Percentiles rank a stretch among this genome's conserved stretches.
phyloP scores from a whole-genome alignment of 2,888 invertebrate genomes.

The Apodemia mormo region DNA sequence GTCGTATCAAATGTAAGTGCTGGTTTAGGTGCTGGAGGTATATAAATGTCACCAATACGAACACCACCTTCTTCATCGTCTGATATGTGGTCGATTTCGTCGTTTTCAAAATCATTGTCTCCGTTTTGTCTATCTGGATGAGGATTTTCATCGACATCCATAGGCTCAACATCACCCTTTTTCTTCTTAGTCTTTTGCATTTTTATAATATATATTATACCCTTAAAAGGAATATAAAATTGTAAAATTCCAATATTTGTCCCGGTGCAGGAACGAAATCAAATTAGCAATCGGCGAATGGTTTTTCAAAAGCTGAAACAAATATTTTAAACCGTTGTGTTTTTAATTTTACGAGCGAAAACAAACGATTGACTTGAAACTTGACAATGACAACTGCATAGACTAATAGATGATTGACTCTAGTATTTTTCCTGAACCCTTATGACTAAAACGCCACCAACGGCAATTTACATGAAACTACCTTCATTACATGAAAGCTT shows the following conservation, averaged over 20 bases:
- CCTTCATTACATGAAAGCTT: too few relatives aligned
- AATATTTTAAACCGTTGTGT: not conserved
- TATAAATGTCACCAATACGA: slow-evolving; percentile 90
- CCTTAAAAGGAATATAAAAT: not conserved
- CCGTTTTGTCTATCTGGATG: slow-evolving; percentile 41
- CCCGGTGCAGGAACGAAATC: not conserved
- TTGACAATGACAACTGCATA: too few relatives aligned
- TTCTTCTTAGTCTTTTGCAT: slow-evolving; percentile 60
- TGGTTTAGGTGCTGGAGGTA: slow-evolving; percentile 88
- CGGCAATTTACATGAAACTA: too few relatives aligned
- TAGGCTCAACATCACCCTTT: slow-evolving; percentile 56
- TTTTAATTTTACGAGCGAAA: slow-evolving; percentile 18
- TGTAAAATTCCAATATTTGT: not conserved
- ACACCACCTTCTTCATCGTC: slow-evolving; percentile 87
- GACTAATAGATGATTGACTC: too few relatives aligned
- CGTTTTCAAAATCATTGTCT: slow-evolving; percentile 39
- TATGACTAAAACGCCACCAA: too few relatives aligned
- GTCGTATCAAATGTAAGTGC: slow-evolving; percentile 86
- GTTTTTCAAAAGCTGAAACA: not conserved
- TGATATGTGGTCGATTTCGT: slow-evolving; percentile 68
- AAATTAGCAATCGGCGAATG: not conserved
- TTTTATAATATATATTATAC: not conserved
- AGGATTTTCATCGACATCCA: slow-evolving; percentile 63
- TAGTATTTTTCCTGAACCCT: too few relatives aligned
- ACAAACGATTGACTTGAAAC: not conserved